phyloP scores from a whole-genome alignment of 92 coral and sea anemone genomes.

The Siderastrea radians region DNA sequence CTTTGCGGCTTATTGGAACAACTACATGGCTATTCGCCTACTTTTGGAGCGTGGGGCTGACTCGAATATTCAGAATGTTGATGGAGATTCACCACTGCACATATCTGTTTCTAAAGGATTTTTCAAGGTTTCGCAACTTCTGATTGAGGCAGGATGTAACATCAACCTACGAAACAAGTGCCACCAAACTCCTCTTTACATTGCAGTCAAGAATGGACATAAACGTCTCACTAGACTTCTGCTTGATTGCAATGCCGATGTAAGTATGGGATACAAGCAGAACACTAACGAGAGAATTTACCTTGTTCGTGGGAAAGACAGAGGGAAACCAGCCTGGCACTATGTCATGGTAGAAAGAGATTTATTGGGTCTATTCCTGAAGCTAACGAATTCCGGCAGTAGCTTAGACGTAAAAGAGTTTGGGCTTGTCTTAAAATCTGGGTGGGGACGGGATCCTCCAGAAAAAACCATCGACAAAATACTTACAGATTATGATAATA shows the following conservation, averaged over 20 bases:
- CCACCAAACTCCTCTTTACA: not conserved
- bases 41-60: not conserved
- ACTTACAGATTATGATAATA: too few species aligned
- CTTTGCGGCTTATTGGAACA: not conserved
- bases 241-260: slow-evolving; percentile 21
- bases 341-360: slow-evolving; percentile 14
- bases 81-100: not conserved
- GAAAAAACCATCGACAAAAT: not conserved
- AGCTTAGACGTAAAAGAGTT: slow-evolving; percentile 14
- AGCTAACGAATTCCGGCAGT: slow-evolving; percentile 3
- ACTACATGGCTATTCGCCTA: not conserved
- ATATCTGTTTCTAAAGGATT: not conserved
- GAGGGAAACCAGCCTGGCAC: slow-evolving; percentile 23
- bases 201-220: not conserved
- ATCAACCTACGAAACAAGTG: not conserved
- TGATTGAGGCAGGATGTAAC: not conserved
- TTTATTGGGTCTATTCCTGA: not conserved
- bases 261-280: not conserved
- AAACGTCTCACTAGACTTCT: not conserved
- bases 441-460: slow-evolving; percentile 35
- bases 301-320: slow-evolving; percentile 30
- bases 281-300: not conserved
- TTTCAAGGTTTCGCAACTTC: not conserved
- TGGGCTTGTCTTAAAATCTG: slow-evolving; percentile 11
- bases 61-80: not conserved